These are phyloP conservation scores for Talpa occidentalis DNA, from an alignment of 2,113 vertebrate genomes.

Conservation along the genomic window DNA sequence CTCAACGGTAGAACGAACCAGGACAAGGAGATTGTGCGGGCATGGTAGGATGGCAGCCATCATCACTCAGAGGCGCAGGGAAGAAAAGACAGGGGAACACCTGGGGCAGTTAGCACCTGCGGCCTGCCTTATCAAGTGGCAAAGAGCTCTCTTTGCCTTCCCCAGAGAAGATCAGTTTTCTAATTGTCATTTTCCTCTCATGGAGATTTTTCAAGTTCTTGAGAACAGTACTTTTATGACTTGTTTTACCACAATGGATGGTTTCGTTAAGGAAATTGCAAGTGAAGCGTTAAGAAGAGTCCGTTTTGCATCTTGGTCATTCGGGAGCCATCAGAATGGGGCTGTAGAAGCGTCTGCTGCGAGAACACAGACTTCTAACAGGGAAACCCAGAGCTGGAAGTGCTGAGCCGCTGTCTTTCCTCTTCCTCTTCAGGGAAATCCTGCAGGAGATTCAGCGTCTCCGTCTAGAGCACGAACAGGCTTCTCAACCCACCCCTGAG, in stretches of 20 bases:
- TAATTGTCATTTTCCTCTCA: not conserved
- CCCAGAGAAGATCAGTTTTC: not conserved
- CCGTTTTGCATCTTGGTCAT: not conserved
- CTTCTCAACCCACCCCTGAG: conserved; percentile 96
- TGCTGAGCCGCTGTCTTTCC: fast-evolving
- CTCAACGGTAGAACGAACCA: not conserved
- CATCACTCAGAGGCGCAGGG: not conserved
- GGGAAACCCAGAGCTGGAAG: not conserved
- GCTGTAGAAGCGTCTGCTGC: not conserved
- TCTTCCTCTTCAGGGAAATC: conserved; percentile 90
- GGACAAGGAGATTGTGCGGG: not conserved
- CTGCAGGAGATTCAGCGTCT: conserved; percentile 97
- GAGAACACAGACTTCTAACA: not conserved
- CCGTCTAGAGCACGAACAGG: conserved; percentile 95
- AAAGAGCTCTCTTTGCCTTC: not conserved
- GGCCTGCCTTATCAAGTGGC: not conserved
- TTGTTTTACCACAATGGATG: not conserved
- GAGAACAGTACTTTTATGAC: not conserved
- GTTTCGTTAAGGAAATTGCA: not conserved
- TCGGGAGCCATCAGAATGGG: not conserved
- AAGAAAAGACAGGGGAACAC: not conserved
- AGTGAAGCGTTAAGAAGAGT: not conserved
- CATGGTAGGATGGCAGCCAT: not conserved
- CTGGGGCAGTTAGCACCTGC: not conserved
- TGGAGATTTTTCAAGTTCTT: conserved; percentile 6